Evolutionary conservation across 2,888 invertebrate genomes (phyloP).

Genomic region (Eugnorisma glareosa): DNA sequence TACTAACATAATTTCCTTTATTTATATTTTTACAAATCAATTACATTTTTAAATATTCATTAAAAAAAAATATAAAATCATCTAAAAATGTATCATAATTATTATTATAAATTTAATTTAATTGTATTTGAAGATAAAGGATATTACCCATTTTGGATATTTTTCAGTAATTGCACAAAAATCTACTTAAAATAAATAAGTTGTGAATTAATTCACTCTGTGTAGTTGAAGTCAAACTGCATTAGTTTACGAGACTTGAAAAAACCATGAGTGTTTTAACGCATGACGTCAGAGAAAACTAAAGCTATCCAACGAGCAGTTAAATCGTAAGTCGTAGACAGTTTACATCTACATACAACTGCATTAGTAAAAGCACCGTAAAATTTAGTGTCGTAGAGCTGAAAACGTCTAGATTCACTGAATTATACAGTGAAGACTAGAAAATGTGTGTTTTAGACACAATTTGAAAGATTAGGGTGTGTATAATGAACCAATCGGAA

Average conservation of each 20-base stretch:
- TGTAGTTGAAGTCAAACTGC: not conserved
- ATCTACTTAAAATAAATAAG: not conserved
- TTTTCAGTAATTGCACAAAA: not conserved
- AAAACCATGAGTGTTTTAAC: not conserved
- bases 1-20: too few species aligned
- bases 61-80: too few species aligned
- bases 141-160: not conserved
- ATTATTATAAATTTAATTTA: too few species aligned
- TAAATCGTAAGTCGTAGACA: conserved; percentile 21
- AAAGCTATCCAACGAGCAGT: not conserved
- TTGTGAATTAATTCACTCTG: not conserved
- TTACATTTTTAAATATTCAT: too few species aligned
- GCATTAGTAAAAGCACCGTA: conserved; percentile 33
- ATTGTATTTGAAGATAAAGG: not conserved
- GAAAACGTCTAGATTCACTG: not conserved
- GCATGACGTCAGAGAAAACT: not conserved
- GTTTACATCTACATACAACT: conserved; percentile 16
- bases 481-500: not conserved
- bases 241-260: not conserved
- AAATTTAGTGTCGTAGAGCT: conserved; percentile 8
- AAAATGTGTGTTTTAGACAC: not conserved
- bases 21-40: too few species aligned
- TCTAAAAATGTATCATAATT: too few species aligned
- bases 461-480: not conserved
- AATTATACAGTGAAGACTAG: too few species aligned